Base-by-base conservation (phyloP, 1,140 invertebrate species). In the Carcinoscorpius rotundicauda region DNA sequence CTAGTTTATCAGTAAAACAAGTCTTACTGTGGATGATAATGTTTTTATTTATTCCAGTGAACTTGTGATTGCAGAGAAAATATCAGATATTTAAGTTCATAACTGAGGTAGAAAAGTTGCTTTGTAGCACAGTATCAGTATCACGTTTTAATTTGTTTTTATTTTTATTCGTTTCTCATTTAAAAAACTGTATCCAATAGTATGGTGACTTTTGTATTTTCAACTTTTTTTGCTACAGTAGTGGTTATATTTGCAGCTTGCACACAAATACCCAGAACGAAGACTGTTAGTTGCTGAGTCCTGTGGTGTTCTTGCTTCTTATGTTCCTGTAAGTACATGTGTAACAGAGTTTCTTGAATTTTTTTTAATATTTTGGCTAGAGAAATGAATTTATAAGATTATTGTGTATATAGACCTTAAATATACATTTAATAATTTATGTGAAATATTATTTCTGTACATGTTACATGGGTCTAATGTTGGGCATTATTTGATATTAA, bases 231-330 rank as follows among this genome's bases (percentile, higher is more conserved):
- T 62, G 48, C 10, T 63, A 29, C 58, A 61, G 49, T 60, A 53
- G 10, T 48, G 9, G 52, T 10, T 64, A 65, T 65, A 63, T 50
- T 73, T 72, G 48, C 68, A 79, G 76, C 83, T 88, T 67, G 83
- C 81, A 66, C 84, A 88, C 72, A 86, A 86, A 72, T 84, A 88
- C 75, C 74, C 81, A 3, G 87, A 89, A 72, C 80, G 84, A 71
- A 78, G 87, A 62, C 73, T 87, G 49, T 71, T 90, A 10, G 86
- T 88, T 10, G 85, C 85, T 11, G 86, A 89, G 75, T 84, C 85
- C 53, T 88, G 86, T 75, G 82, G 82, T 4, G 81, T 82, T n/a
- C 74, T 90, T 64, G 83, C 86, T 56, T 84, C 86, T n/a, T 87
- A 85, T 71, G 81, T 87, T 6, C 82, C 83, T 4, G 81, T 83